Percentiles rank a stretch among this genome's conserved stretches.
Conservation (phyloP, 2,797 vertebrate species). For the Rousettus madagascariensis region DNA sequence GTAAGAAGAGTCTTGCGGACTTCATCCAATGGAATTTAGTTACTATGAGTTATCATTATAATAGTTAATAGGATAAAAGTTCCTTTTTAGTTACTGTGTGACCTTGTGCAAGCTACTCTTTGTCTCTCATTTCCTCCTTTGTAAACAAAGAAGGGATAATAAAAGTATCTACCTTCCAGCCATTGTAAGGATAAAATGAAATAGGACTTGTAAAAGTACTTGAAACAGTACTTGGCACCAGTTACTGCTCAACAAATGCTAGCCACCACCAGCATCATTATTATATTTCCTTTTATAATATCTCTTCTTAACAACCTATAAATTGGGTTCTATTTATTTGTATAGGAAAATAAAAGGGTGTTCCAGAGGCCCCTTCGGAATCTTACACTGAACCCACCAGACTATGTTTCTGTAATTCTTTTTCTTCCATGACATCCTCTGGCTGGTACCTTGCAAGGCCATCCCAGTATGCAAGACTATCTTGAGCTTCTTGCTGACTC, state of each 20-base stretch:
- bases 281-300: not conserved
- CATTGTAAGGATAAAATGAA: not conserved
- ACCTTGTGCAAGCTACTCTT: not conserved
- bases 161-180: not conserved
- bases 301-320: not conserved
- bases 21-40: not conserved
- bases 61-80: not conserved
- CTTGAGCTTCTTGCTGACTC: not conserved
- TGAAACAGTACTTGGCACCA: not conserved
- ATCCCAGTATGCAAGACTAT: not conserved
- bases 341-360: not conserved
- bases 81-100: not conserved
- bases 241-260: not conserved
- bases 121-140: not conserved
- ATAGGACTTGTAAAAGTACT: not conserved
- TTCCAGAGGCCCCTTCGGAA: not conserved
- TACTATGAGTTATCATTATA: not conserved
- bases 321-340: not conserved
- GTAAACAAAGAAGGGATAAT: not conserved
- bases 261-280: not conserved
- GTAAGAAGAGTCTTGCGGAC: not conserved
- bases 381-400: not conserved
- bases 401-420: not conserved
- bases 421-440: not conserved
- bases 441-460: not conserved